Evolutionary conservation across 2,797 vertebrate genomes (phyloP).

Genomic region (Parambassis ranga): DNA sequence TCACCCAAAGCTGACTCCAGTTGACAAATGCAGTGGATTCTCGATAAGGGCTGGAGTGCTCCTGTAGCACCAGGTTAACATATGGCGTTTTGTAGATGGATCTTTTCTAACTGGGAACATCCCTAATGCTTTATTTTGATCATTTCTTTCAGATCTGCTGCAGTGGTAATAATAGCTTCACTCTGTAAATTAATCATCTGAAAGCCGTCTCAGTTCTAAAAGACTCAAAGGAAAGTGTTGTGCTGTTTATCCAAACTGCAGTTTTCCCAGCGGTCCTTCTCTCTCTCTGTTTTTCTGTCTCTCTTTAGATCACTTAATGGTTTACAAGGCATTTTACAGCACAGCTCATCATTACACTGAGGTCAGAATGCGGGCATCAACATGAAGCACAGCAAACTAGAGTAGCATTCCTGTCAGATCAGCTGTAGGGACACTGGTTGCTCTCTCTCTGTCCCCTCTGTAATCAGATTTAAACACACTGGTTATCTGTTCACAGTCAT

Average conservation of each 20-base stretch:
- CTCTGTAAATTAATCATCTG: constrained; percentile 58
- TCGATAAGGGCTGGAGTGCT: no score
- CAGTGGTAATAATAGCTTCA: constrained; percentile 40
- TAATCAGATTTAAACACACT: constrained; percentile 21
- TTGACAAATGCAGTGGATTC: no score
- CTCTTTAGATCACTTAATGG: constrained; percentile 27
- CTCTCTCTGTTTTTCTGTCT: constrained; percentile 10
- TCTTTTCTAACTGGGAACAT: background rate
- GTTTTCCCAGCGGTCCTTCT: constrained; percentile 21
- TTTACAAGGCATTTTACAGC: constrained; percentile 5
- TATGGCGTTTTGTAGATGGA: no score
- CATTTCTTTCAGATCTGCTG: constrained; percentile 34
- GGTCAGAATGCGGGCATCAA: constrained; percentile 14
- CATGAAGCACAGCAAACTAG: background rate
- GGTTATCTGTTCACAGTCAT: constrained; percentile 6
- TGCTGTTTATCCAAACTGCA: background rate
- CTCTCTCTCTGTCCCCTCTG: constrained; percentile 1
- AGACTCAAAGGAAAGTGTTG: constrained; percentile 8
- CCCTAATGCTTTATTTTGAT: constrained; percentile 46
- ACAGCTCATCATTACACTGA: constrained; percentile 1
- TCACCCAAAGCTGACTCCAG: no score
- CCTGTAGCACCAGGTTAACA: no score
- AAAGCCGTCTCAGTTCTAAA: constrained; percentile 37
- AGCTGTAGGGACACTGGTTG: background rate
- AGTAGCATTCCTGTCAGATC: background rate